A percentile compares a stretch with the other conserved stretches of the same genome.
Conservation (phyloP, 2,113 vertebrate genomes). For the Aplodontia rufa region DNA sequence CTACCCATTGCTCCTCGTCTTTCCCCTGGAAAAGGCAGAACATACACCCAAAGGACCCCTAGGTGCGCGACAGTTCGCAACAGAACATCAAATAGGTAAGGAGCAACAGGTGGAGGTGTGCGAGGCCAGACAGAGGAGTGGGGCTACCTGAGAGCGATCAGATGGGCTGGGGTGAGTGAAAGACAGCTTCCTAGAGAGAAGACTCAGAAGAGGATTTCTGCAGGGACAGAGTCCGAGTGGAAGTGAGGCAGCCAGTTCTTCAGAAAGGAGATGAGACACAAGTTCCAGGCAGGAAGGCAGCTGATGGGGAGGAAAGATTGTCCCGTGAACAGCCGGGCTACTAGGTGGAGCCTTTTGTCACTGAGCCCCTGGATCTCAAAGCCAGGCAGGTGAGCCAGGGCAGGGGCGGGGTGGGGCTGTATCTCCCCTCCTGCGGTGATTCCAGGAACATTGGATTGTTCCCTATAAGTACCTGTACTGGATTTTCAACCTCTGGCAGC, state of each 20-base stretch:
- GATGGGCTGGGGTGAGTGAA: background rate
- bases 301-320: background rate
- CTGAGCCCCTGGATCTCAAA: fast-evolving
- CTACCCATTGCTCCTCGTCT: background rate
- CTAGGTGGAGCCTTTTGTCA: background rate
- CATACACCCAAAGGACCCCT: background rate
- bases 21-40: background rate
- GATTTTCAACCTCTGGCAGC: background rate
- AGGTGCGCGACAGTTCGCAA: background rate
- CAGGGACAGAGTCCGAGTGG: background rate
- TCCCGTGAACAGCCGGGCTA: background rate
- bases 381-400: fast-evolving
- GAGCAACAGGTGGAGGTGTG: fast-evolving
- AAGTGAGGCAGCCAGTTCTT: background rate
- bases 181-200: background rate
- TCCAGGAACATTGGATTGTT: fast-evolving
- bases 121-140: fast-evolving
- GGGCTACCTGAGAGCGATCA: fast-evolving
- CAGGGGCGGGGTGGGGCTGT: fast-evolving
- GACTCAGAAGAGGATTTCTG: background rate
- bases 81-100: background rate
- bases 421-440: background rate
- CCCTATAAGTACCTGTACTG: fast-evolving
- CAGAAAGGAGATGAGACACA: background rate
- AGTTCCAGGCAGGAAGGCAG: background rate